A percentile compares a stretch with the other conserved stretches of the same genome.
phyloP scores from a whole-genome alignment of 2,888 invertebrate species.

The Macrosoma leucophasiata region DNA sequence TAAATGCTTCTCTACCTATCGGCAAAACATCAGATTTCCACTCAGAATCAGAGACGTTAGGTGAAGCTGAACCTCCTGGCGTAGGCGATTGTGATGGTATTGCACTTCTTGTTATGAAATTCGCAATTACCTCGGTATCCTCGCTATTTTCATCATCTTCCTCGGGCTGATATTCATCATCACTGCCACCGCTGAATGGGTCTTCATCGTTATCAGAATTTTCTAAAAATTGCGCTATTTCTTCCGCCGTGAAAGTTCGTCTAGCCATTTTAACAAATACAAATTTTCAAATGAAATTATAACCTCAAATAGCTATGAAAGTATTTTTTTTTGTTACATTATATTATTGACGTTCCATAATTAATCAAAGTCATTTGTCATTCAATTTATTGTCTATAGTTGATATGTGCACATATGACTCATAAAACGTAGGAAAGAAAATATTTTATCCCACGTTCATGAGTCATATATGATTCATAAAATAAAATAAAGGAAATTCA shows the following conservation, averaged over 20 bases:
- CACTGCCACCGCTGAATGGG: slow-evolving; percentile 20
- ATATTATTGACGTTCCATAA: too few relatives aligned
- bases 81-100: slow-evolving; percentile 26
- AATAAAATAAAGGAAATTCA: too few relatives aligned
- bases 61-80: slow-evolving; percentile 15
- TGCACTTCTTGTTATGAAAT: slow-evolving; percentile 13
- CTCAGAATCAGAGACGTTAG: slow-evolving; percentile 2
- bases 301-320: too few relatives aligned
- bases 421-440: slow-evolving; percentile 8
- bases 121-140: slow-evolving; percentile 21
- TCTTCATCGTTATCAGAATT: slow-evolving; percentile 23
- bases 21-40: slow-evolving; percentile 17
- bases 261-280: slow-evolving; percentile 1
- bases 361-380: too few relatives aligned
- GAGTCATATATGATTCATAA: too few relatives aligned
- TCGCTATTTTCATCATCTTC: slow-evolving; percentile 20
- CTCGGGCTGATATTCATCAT: slow-evolving; percentile 23
- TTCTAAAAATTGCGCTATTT: slow-evolving; percentile 21
- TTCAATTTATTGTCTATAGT: too few relatives aligned
- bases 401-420: too few relatives aligned
- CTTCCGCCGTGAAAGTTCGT: slow-evolving; percentile 16
- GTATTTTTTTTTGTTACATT: too few relatives aligned
- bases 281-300: too few relatives aligned
- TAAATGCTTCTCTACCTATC: slow-evolving; percentile 19
- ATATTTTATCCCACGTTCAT: too few relatives aligned